Evolutionary conservation across 2,797 vertebrate genomes (phyloP).

Genomic region (Gephyroberyx darwinii): DNA sequence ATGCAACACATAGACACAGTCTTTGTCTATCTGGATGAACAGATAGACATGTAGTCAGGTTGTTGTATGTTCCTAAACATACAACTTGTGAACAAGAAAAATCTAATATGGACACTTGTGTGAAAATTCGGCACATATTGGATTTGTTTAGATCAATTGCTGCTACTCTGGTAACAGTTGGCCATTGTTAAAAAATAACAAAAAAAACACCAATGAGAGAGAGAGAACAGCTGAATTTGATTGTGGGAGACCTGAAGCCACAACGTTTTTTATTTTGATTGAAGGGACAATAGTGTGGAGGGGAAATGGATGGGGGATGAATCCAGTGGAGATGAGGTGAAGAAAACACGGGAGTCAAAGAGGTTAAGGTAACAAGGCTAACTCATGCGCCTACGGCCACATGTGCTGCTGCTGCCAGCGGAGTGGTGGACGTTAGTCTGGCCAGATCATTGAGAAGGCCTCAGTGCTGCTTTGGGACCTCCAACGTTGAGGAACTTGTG

Average conservation of each 20-base stretch:
- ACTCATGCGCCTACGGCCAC: too few relatives aligned
- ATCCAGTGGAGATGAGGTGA: not conserved
- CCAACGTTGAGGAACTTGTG: too few relatives aligned
- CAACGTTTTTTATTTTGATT: not conserved
- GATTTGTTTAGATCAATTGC: not conserved
- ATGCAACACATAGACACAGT: too few relatives aligned
- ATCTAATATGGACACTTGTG: slow-evolving; percentile 17
- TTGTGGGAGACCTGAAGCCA: slow-evolving; percentile 41
- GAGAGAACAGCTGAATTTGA: slow-evolving; percentile 23
- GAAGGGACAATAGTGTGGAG: not conserved
- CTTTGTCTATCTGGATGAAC: too few relatives aligned
- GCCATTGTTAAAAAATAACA: slow-evolving; percentile 33
- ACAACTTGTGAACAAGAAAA: not conserved
- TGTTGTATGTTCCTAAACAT: too few relatives aligned
- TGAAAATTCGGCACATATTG: not conserved
- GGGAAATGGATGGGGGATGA: not conserved
- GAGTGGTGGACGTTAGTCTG: too few relatives aligned
- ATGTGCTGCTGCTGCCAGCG: too few relatives aligned
- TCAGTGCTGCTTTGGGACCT: too few relatives aligned
- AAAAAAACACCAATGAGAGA: slow-evolving; percentile 38
- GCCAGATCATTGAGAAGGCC: too few relatives aligned
- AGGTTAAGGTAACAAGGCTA: too few relatives aligned
- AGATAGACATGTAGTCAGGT: too few relatives aligned
- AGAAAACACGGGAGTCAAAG: not conserved
- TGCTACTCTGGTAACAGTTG: slow-evolving; percentile 39